Evolutionary conservation across 2,797 vertebrate species (phyloP).

Genomic region (Glossophaga mutica): DNA sequence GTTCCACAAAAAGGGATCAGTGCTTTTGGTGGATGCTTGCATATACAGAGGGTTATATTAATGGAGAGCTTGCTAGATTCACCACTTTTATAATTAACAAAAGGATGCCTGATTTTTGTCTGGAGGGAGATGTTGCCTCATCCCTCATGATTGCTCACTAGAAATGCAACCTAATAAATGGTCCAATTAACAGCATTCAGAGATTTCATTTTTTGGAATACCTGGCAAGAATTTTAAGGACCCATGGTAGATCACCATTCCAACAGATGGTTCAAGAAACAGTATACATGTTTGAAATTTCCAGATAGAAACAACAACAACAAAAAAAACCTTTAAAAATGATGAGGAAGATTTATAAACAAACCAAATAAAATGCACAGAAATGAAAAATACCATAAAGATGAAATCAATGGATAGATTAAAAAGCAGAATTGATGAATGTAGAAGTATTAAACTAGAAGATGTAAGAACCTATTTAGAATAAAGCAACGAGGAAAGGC

Average conservation of each 20-base stretch:
- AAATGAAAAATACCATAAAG: background rate
- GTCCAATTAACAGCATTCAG: background rate
- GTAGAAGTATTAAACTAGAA: background rate
- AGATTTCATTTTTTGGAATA: background rate
- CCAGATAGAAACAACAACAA: background rate
- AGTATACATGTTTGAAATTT: background rate
- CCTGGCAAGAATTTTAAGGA: background rate
- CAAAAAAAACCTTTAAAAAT: background rate
- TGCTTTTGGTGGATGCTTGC: background rate
- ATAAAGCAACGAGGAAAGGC: background rate
- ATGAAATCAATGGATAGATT: background rate
- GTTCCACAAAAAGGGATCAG: background rate
- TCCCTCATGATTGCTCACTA: background rate
- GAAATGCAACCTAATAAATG: background rate
- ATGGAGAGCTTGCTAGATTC: background rate
- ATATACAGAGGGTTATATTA: accelerated
- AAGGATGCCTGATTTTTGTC: background rate
- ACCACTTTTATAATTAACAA: background rate
- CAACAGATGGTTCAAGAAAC: background rate
- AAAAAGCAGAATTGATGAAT: background rate
- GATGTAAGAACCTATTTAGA: background rate
- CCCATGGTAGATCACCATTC: background rate
- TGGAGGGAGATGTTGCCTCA: background rate
- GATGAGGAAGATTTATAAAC: background rate
- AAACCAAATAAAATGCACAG: background rate